phyloP scores from a whole-genome alignment of 2,113 vertebrate genomes.

The Phalacrocorax carbo region DNA sequence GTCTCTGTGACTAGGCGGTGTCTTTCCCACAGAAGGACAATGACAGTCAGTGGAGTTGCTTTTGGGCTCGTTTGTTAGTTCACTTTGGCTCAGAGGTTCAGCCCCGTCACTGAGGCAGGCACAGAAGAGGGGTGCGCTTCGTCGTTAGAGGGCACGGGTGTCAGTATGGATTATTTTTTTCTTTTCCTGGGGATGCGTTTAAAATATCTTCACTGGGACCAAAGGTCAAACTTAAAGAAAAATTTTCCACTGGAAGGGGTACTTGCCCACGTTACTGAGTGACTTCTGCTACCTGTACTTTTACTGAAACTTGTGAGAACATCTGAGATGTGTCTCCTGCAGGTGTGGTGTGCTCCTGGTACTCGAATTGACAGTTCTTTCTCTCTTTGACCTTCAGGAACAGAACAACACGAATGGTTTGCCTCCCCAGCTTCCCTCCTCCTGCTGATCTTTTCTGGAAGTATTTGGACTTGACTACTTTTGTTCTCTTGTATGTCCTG shows the following conservation, averaged over 20 bases:
- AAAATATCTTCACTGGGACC: neutral
- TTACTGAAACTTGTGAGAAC: neutral
- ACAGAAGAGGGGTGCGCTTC: neutral
- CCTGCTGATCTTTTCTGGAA: constrained; percentile 82
- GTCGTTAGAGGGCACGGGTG: neutral
- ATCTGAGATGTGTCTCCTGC: neutral
- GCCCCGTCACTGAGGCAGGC: neutral
- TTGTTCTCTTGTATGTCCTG: constrained; percentile 78
- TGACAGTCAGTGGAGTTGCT: neutral
- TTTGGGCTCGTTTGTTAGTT: neutral
- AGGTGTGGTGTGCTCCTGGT: neutral
- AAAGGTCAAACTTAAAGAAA: neutral
- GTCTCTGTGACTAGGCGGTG: neutral
- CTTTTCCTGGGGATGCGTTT: neutral
- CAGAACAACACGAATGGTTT: constrained; percentile 72
- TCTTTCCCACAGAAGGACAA: neutral
- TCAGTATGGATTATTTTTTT: neutral
- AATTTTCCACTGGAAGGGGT: neutral
- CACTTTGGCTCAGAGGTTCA: neutral
- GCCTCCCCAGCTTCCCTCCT: constrained; percentile 78
- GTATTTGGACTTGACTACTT: constrained; percentile 78
- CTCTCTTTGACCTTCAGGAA: constrained; percentile 62
- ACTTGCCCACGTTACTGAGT: neutral
- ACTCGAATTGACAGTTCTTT: neutral
- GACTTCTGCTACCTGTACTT: neutral